Evolutionary conservation across 1,140 invertebrate genomes (phyloP), one percentile per base, ranked within the genome.

Genomic region (Phthorimaea operculella): DNA sequence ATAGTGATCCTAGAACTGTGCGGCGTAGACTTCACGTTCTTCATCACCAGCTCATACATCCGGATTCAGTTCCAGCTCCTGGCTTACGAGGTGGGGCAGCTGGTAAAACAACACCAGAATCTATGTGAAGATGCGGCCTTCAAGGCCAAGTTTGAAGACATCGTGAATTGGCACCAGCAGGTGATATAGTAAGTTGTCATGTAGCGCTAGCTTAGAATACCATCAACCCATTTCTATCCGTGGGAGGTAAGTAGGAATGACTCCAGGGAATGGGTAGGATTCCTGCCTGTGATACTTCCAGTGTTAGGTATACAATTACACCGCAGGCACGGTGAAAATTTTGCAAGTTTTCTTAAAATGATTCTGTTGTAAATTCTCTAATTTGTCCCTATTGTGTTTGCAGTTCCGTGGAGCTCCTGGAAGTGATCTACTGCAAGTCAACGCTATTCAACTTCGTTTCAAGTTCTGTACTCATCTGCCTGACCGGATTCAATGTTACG

Each of bases 401-500:
- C 54, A 69, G 66, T 9, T 53, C 58, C 14, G 49, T 60, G 17
- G 54, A 51, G 10, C 51, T 53, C 16, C 17, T 69, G 9, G 66
- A 69, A 54, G n/a, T 55, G 16, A 57, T 69, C 4, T 66, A 69
- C 39, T 57, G 60, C 0, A 66, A 66, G 45, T 69, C 66, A 1
- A 69, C 59, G 2, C 33, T 69, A 17, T 59, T 63, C 10, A 66
- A 69, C 50, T 69, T 69, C 21, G 33, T 63, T n/a, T 60, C 54
- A 4, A 69, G 66, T 49, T 69, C 66, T 4, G 42, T 62, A 4
- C 54, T 69, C 4, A 66, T 69, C 34, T 69, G 66, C 42, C 60
- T 69, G 2, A 66, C 66, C 11, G 66, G 63, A 17, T 69, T 69
- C 42, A 69, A 66, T 55, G 61, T 66, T 34, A 66, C 64, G 61